Percentiles rank a stretch among this genome's conserved stretches.
phyloP scores from a whole-genome alignment of 1,140 invertebrate species.

The Hypsibius dujardini region DNA sequence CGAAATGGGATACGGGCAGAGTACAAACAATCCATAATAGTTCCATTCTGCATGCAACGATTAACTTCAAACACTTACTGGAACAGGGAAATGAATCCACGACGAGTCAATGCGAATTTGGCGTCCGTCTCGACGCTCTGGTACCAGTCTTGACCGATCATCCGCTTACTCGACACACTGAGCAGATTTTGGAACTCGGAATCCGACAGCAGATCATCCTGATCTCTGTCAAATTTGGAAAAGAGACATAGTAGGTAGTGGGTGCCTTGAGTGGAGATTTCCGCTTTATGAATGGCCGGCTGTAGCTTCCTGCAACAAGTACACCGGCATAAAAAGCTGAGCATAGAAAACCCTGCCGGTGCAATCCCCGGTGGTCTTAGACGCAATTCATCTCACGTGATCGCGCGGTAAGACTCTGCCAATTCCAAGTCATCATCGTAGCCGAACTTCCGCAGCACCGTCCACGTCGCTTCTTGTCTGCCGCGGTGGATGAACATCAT shows the following conservation, averaged over 20 bases:
- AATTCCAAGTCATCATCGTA: slow-evolving; percentile 86
- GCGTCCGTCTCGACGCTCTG: slow-evolving; percentile 2
- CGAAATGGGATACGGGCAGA: neutral
- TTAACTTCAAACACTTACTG: slow-evolving; percentile 31
- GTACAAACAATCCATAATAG: neutral
- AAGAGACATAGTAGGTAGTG: slow-evolving; percentile 77
- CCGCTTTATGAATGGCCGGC: slow-evolving; percentile 65
- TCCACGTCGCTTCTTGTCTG: slow-evolving; percentile 98
- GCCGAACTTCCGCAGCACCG: slow-evolving; percentile 91
- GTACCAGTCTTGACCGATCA: slow-evolving; percentile 41
- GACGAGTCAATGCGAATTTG: slow-evolving; percentile 2
- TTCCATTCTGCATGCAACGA: slow-evolving; percentile 18
- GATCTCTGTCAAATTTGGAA: slow-evolving; percentile 75
- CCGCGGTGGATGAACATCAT: slow-evolving; percentile 94
- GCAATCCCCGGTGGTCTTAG: too few species aligned
- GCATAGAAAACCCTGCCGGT: too few species aligned
- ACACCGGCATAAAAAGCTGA: slow-evolving; percentile 21
- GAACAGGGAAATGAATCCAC: slow-evolving; percentile 18
- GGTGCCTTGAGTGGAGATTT: slow-evolving; percentile 75
- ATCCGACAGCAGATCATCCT: slow-evolving; percentile 73
- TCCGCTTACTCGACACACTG: slow-evolving; percentile 65
- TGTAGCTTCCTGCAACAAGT: slow-evolving; percentile 50
- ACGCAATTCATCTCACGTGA: slow-evolving; percentile 44
- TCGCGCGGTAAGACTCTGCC: slow-evolving; percentile 69
- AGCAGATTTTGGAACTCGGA: slow-evolving; percentile 75